Percentiles rank a stretch among this genome's conserved stretches.
These are phyloP conservation scores for Poliocrania exsul DNA, from an alignment of 2,797 vertebrate species.

Conservation along the genomic window DNA sequence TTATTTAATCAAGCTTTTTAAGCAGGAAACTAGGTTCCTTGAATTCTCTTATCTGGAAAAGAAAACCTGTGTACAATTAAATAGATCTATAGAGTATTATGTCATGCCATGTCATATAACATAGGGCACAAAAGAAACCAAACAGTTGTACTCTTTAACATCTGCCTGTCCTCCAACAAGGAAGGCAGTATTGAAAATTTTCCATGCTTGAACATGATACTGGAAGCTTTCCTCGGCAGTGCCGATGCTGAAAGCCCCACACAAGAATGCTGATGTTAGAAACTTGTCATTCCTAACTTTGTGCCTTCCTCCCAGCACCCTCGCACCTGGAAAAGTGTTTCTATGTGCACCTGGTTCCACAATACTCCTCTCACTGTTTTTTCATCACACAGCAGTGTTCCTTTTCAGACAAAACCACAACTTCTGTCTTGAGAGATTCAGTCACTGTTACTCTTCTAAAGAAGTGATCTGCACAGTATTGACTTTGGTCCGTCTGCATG, in stretches of 20 bases:
- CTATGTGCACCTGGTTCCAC: not conserved
- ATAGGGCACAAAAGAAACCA: not conserved
- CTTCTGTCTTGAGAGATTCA: not conserved
- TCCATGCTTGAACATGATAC: slow-evolving; percentile 20
- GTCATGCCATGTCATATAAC: not conserved
- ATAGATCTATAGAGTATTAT: not conserved
- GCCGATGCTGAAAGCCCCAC: not conserved
- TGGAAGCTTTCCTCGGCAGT: not conserved
- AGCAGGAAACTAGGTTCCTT: not conserved
- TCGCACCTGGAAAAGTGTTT: accelerated
- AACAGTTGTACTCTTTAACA: not conserved
- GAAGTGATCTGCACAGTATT: not conserved
- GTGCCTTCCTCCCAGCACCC: not conserved
- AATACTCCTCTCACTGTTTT: not conserved
- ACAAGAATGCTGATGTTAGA: not conserved
- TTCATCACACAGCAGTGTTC: not conserved
- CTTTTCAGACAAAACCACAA: slow-evolving; percentile 25
- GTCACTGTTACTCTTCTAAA: not conserved
- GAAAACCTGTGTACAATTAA: not conserved
- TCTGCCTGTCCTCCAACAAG: slow-evolving; percentile 44
- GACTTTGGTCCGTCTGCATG: not conserved
- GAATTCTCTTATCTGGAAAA: not conserved
- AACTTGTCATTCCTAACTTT: not conserved
- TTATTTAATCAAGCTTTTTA: not conserved
- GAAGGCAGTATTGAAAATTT: slow-evolving; percentile 50